Evolutionary conservation across 2,113 vertebrate species (phyloP).

Genomic region (Ictalurus punctatus): DNA sequence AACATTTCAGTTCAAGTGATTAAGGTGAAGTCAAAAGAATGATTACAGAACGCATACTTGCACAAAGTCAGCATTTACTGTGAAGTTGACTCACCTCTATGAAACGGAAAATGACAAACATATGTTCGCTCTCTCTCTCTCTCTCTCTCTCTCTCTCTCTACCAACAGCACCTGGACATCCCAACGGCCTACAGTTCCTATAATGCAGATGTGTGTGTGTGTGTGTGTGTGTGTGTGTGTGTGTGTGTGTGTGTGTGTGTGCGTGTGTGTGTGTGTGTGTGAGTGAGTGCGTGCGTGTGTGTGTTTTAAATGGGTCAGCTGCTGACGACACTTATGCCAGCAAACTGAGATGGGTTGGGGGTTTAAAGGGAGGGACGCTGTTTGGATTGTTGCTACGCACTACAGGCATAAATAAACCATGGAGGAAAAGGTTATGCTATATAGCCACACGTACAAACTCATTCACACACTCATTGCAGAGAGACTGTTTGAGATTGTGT

Average conservation of each 20-base stretch:
- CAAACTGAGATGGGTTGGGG: conserved; percentile 40
- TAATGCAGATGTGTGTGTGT: conserved; percentile 39
- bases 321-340: conserved; percentile 39
- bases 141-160: background rate
- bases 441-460: conserved; percentile 5
- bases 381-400: conserved; percentile 70
- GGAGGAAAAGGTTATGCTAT: conserved; percentile 31
- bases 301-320: conserved; percentile 49
- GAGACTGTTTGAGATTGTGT: background rate
- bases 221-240: conserved; percentile 22
- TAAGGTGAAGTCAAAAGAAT: background rate
- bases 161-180: conserved; percentile 64
- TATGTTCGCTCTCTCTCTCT: background rate
- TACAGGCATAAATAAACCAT: conserved; percentile 65
- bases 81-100: conserved; percentile 13
- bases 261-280: conserved; percentile 11
- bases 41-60: background rate
- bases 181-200: conserved; percentile 50
- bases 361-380: conserved; percentile 51
- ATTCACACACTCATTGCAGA: background rate
- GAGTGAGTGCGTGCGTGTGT: conserved; percentile 1
- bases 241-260: conserved; percentile 13
- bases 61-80: conserved; percentile 7
- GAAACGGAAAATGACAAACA: conserved; percentile 38
- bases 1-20: background rate